Base-by-base conservation (phyloP, 2,797 vertebrate genomes). In the Micrastur ruficollis region DNA sequence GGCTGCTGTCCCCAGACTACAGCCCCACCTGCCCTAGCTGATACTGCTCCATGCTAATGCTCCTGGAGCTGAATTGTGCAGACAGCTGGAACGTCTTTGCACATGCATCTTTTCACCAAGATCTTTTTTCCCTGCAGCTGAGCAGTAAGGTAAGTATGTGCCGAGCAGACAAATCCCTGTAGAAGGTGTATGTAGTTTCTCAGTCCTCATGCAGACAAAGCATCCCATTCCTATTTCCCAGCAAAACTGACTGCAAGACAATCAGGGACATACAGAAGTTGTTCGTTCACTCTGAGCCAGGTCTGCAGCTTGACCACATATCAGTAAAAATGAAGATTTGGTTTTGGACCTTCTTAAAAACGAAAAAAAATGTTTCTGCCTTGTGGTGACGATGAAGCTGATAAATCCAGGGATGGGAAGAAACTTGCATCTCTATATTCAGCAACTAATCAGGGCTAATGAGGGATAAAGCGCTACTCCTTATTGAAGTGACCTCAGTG, bases 1-100 rank as follows among this genome's bases (percentile, higher is more conserved):
- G 3, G 1, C 5, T 68, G n/a, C 26, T 26, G 12, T 15, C 3
- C 0, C 19, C 22, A 21, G 38, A 12, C 8, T 9, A 18, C 29
- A 80, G 52, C 12, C 22, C 19, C 14, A 31, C 6, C 21, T 72
- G 27, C 19, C 55, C 59, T 16, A 7, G 31, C 40, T 52, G 21
- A 9, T 38, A 40, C 10, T 1, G 1, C 20, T 85, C 49, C 26
- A 13, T 2, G 10, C 19, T 38, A 32, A 12, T 6, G 6, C 13
- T 65, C 2, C 72, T 42, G 38, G 22, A 86, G 32, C 59, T 62
- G 46, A 31, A 47, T 4, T 59, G 58, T 38, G 36, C 7, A 7
- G 76, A 25, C 13, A 83, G 59, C 50, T 70, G 40, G n/a, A 73
- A 23, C 49, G 44, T 27, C 50, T 68, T 67, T 72, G 27, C 23